Conservation (phyloP, 2,888 invertebrate species). For the Drosophila mulleri region DNA sequence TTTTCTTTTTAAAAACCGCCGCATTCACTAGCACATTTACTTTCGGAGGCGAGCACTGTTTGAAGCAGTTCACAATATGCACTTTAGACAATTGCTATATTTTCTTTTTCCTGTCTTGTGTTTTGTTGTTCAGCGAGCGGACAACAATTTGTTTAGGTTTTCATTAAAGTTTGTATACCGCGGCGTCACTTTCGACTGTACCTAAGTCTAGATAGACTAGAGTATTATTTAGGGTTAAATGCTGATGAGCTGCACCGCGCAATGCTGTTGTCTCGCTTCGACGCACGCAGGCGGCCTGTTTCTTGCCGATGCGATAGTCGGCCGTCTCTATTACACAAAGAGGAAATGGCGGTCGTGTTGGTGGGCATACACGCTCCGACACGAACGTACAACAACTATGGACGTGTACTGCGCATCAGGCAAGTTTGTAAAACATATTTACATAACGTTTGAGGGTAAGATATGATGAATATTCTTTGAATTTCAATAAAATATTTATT, state of each 20-base stretch:
- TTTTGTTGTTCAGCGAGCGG: constrained; percentile 34
- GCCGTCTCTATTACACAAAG: constrained; percentile 46
- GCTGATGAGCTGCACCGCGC: constrained; percentile 29
- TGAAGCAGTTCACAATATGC: constrained; percentile 1
- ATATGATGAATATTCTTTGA: not conserved
- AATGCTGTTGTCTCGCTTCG: constrained; percentile 34
- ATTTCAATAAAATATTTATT: not conserved
- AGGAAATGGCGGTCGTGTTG: constrained; percentile 68
- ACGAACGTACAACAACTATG: constrained; percentile 15
- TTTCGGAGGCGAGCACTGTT: constrained; percentile 1
- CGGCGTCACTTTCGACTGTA: constrained; percentile 79
- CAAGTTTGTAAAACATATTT: not conserved
- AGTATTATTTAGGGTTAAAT: constrained; percentile 80
- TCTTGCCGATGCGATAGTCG: constrained; percentile 13
- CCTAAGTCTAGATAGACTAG: constrained; percentile 64
- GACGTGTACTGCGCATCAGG: constrained; percentile 18
- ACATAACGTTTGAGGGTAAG: not conserved
- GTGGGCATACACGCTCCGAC: constrained; percentile 37
- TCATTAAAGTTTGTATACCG: constrained; percentile 62
- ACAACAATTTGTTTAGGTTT: constrained; percentile 53
- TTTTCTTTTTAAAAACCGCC: constrained; percentile 16
- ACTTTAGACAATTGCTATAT: constrained; percentile 24
- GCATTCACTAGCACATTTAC: constrained; percentile 24
- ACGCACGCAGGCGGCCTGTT: constrained; percentile 22
- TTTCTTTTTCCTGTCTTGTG: constrained; percentile 20